Conservation (phyloP, 2,888 invertebrate genomes). For the Platycnemis pennipes region DNA sequence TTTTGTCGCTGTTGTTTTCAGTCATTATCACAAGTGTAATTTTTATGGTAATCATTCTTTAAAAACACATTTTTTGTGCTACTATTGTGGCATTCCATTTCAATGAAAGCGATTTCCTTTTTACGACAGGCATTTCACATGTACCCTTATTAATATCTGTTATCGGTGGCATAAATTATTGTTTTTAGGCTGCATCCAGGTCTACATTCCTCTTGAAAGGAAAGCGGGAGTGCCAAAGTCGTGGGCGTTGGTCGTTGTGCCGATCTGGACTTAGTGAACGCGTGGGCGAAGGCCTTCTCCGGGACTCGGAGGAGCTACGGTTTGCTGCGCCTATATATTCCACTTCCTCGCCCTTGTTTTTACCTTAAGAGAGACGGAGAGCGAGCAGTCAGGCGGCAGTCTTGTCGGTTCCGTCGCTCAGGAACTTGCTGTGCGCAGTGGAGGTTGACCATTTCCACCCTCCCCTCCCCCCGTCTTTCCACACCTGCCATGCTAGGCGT, state of each 20-base stretch:
- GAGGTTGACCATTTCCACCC: not conserved
- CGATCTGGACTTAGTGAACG: not conserved
- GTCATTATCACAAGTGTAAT: no score
- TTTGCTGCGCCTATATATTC: not conserved
- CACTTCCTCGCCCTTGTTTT: not conserved
- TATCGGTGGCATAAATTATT: not conserved
- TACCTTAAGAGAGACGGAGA: not conserved
- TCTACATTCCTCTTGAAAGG: not conserved
- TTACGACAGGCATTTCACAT: no score
- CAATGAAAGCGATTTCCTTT: no score
- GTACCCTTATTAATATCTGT: no score
- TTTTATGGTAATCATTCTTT: no score
- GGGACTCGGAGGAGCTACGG: not conserved
- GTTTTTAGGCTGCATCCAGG: not conserved
- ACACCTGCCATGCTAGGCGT: not conserved
- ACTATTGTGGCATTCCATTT: no score
- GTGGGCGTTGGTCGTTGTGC: not conserved
- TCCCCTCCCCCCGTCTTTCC: not conserved
- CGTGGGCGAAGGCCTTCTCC: not conserved
- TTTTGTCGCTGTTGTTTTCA: no score
- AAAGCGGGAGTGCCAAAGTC: not conserved
- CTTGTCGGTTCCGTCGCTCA: not conserved
- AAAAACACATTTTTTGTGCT: no score
- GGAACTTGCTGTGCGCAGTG: not conserved
- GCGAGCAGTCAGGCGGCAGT: not conserved